Base-by-base conservation (phyloP, 37 sponge, comb jelly and placozoan genomes). In the Beroe forskalii region DNA sequence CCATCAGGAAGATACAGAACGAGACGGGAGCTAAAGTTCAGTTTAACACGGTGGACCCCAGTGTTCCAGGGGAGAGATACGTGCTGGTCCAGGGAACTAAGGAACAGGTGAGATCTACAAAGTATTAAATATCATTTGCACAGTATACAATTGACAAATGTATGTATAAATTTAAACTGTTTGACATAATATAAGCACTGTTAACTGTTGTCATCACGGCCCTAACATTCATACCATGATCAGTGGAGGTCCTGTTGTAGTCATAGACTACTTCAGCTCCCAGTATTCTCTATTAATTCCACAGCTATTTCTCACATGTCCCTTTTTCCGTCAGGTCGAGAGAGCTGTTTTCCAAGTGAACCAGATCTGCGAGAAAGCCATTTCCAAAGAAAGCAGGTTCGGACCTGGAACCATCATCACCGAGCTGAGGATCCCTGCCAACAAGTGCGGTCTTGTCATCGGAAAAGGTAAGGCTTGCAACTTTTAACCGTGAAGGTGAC, bases 371-470 rank as follows among this genome's bases (percentile, higher is more conserved):
- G 86, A 80, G 55, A 80, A 80, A 44, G 86, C 86, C n/a, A 80
- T 80, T 48, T 44, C 55, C 86, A 80, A 80, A 43, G 86, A 80
- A 25, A 80, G 86, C 55, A 39, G 86, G 40, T 80, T 80, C 20
- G 86, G 86, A 44, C 86, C 86, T 25, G 86, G 86, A 14, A 80
- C 86, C 2, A 44, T 80, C n/a, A 80, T 80, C 86, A 80, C 86
- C 28, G 86, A 80, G 20, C 86, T 96, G 35, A 83, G 90, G 3
- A 93, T 97, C 0, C 96, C 95, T 0, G 92, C 92, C 17, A 90
- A 91, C 32, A 96, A 95, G 89, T 95, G 96, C 94, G 99, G 99
- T 55, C 80, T 98, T 32, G 89, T 98, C 39, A 98, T 98, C 69
- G 99, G 99, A 43, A 95, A 94, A 94, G 95, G 97, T 97, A 33